Evolutionary conservation across 2,113 vertebrate species (phyloP).

Genomic region (Andinoacara biseriatus): DNA sequence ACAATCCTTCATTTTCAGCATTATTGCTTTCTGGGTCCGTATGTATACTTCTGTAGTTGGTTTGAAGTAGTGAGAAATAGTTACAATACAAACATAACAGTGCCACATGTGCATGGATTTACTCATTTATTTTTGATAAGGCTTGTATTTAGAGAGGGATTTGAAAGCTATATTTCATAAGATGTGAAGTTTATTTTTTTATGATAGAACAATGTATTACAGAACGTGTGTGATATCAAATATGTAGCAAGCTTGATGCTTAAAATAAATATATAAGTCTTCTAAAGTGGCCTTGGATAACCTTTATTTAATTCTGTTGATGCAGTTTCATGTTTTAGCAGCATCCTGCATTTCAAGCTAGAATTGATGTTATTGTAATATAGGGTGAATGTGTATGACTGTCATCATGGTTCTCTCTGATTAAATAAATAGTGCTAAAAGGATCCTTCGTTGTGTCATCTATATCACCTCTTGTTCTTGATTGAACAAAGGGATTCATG

Average conservation of each 20-base stretch:
- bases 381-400: constrained; percentile 41
- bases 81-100: constrained; percentile 22
- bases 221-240: constrained; percentile 33
- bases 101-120: constrained; percentile 47
- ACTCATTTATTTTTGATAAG: constrained; percentile 40
- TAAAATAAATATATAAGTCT: constrained; percentile 25
- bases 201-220: constrained; percentile 58
- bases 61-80: constrained; percentile 17
- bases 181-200: constrained; percentile 67
- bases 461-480: not conserved
- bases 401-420: not conserved
- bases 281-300: constrained; percentile 51
- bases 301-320: constrained; percentile 26
- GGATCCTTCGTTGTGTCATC: not conserved
- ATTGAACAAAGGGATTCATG: not conserved
- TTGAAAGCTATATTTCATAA: constrained; percentile 43
- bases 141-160: constrained; percentile 16
- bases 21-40: not conserved
- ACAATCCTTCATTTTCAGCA: not conserved
- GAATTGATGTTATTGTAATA: constrained; percentile 42
- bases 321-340: constrained; percentile 15
- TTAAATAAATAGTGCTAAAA: constrained; percentile 19
- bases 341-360: constrained; percentile 28
- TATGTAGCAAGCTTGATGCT: not conserved
- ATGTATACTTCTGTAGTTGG: not conserved